Base-by-base conservation (phyloP, 2,113 vertebrate species). In the Sorex fumeus region DNA sequence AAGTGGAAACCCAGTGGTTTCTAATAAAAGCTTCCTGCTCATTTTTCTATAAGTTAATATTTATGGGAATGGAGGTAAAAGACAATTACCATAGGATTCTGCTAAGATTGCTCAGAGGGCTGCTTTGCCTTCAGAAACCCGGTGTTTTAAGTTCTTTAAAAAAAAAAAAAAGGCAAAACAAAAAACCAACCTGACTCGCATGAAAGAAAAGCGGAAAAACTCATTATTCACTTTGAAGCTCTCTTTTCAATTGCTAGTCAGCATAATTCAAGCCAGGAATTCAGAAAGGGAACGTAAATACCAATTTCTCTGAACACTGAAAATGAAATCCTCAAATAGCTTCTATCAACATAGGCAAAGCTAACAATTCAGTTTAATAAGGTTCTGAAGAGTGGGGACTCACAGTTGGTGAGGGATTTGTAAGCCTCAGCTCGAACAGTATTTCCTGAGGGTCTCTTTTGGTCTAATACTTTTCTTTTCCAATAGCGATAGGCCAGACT, bases 211-310 rank as follows among this genome's bases (percentile, higher is more conserved):
- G 47, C 79, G 27, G n/a, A 93, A 75, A 82, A 70, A 64, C 6
- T 67, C 50, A 90, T 80, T 88, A 88, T 72, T 96, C 62, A 90
- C 86, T 90, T 9, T 45, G 47, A 88, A 76, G 32, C 43, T 88
- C 78, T 76, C 72, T 75, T 88, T 90, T 91, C 75, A 94, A 76
- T 9, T 2, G 10, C n/a, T 47, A 72, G 43, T 81, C 47, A 82
- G 64, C 47, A 82, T 72, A 87, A 94, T 87, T 79, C 53, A 81
- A 90, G 66, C 28, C 67, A 94, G 84, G 36, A 85, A 88, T 69
- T 88, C 32, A 75, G 72, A 84, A n/a, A 74, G 30, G 90, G 45
- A 87, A 70, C 57, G 2, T 30, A 43, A 80, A 74, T 30, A 69
- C 13, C 72, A 72, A 40, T 43, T 90, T 88, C 69, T 87, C 57